A percentile compares a stretch with the other conserved stretches of the same genome.
phyloP scores from a whole-genome alignment of 2,888 invertebrate genomes.

The Rhamnusium bicolor region DNA sequence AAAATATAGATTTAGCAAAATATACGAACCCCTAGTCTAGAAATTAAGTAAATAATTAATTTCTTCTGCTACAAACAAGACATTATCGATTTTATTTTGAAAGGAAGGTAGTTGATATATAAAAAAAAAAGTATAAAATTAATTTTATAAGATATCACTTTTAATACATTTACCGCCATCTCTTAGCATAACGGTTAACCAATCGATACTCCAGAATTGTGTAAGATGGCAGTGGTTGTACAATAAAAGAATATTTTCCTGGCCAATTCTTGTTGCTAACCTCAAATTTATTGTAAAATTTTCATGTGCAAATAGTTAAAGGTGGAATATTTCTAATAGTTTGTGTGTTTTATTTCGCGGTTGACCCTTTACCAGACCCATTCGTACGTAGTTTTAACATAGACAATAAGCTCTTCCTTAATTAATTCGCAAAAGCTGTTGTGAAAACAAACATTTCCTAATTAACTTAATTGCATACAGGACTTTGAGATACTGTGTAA shows the following conservation, averaged over 20 bases:
- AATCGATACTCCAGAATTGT: not conserved
- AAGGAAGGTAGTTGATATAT: too few relatives aligned
- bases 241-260: not conserved
- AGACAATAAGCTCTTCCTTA: not conserved
- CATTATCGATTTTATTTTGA: too few relatives aligned
- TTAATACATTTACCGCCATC: not conserved
- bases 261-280: not conserved
- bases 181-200: not conserved
- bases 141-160: too few relatives aligned
- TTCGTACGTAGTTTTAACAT: not conserved
- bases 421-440: not conserved
- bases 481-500: not conserved
- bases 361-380: accelerated
- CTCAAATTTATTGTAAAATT: not conserved
- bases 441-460: not conserved
- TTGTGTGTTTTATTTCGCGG: not conserved
- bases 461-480: not conserved
- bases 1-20: too few relatives aligned
- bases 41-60: too few relatives aligned
- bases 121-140: too few relatives aligned
- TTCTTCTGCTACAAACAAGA: too few relatives aligned
- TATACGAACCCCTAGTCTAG: too few relatives aligned
- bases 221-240: not conserved
- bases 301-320: not conserved
- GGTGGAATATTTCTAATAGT: not conserved